These are phyloP conservation scores for Cathartes aura DNA, from an alignment of 2,113 vertebrate species.

Conservation along the genomic window DNA sequence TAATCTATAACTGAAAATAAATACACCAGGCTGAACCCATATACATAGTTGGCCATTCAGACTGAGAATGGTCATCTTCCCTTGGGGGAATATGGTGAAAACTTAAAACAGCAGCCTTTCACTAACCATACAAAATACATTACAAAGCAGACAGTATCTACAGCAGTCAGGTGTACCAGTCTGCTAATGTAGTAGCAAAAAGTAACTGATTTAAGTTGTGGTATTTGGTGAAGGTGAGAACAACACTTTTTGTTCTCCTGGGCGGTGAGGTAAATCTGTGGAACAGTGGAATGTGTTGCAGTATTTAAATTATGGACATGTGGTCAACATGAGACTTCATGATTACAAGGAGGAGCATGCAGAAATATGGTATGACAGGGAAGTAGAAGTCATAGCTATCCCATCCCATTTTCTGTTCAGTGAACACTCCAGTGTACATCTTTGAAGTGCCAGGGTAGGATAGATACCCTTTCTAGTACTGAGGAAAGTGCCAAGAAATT, in stretches of 20 bases:
- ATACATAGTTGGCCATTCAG: background rate
- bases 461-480: background rate
- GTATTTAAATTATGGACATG: background rate
- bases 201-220: background rate
- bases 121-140: background rate
- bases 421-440: background rate
- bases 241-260: background rate
- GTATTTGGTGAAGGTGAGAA: background rate
- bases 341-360: background rate
- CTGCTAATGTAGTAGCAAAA: background rate
- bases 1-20: background rate
- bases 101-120: background rate
- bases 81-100: background rate
- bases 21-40: background rate
- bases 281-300: background rate
- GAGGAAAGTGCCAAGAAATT: background rate
- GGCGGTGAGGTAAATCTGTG: background rate
- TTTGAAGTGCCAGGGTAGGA: background rate
- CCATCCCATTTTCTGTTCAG: background rate
- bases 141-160: background rate
- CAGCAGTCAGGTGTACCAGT: accelerated
- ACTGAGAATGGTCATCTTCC: background rate
- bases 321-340: background rate
- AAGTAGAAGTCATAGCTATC: background rate
- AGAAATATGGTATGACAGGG: background rate